Conservation (phyloP, 2,888 invertebrate species). For the Amiota minor region DNA sequence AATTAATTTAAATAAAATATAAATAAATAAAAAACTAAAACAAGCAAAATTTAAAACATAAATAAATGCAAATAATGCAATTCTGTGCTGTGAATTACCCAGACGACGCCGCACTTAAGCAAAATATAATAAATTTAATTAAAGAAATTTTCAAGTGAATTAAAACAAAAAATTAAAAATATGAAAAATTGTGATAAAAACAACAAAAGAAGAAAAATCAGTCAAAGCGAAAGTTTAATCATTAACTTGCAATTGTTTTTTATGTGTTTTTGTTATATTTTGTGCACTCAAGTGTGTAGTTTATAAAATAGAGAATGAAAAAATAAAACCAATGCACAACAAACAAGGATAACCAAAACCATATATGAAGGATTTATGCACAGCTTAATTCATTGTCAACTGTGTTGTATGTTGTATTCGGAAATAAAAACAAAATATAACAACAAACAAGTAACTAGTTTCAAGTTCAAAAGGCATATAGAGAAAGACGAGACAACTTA, state of each 20-base stretch:
- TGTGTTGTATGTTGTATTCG: not conserved
- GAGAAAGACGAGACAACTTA: not conserved
- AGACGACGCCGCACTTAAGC: no score
- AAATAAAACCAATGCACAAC: slow-evolving; percentile 4
- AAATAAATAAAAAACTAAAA: not conserved
- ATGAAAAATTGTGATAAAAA: not conserved
- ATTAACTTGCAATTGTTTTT: no score
- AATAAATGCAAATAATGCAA: slow-evolving; percentile 5
- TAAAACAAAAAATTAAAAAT: slow-evolving; percentile 13
- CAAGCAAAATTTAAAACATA: not conserved
- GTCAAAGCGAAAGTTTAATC: no score
- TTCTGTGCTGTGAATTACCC: slow-evolving; percentile 25
- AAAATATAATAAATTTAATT: not conserved
- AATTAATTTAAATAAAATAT: slow-evolving; percentile 14
- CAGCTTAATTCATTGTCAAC: slow-evolving; percentile 17
- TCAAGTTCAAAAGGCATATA: slow-evolving; percentile 27
- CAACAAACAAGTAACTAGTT: slow-evolving; percentile 21
- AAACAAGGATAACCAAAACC: slow-evolving; percentile 14
- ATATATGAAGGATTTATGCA: slow-evolving; percentile 14
- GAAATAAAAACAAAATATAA: slow-evolving; percentile 37
- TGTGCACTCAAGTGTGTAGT: not conserved
- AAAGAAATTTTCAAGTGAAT: not conserved
- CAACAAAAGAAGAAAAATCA: not conserved
- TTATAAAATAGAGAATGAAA: slow-evolving; percentile 3
- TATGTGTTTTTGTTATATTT: no score